Base-by-base conservation (phyloP, 2,113 vertebrate species). In the Oncorhynchus gorbuscha region DNA sequence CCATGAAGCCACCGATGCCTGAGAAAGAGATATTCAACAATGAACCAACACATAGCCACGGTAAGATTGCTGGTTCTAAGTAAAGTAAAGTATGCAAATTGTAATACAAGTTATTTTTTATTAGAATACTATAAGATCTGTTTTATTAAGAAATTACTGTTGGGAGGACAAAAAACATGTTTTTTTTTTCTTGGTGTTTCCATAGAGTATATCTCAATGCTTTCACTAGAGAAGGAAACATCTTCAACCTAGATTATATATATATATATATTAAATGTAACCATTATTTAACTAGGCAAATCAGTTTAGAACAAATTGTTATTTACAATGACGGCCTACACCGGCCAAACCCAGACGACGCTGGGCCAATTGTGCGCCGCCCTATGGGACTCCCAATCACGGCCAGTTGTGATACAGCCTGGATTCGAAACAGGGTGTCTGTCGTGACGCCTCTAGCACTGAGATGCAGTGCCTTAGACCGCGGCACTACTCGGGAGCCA, bases 1-100 rank as follows among this genome's bases (percentile, higher is more conserved):
- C 98, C 98, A 99, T 99, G 89, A 99, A 99, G 67, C 98, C 98
- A 80, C 98, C 98, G 70, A 99, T 99, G 71, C 98, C 98, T 97
- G 87, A 55, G 18, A 75, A 75, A 78, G 81, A 79, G 73, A 71
- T 22, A 62, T 26, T 61, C 7, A 71, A 71, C 30, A 65, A 20
- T 79, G 71, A 73, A 48, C 65, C 24, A 67, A 9, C 26, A 62
- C 59, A 62, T 7, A 58, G 55, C 16, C 18, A 18, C 0, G 51
- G 14, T 16, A 14, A 18, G 55, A 62, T 62, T 24, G 18, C n/a
- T 24, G 51, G 14, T 16, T 62, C n/a, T 6, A 24, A 62, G n/a
- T 24, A 13, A 62, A 22, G 18, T 24, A 62, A 24, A n/a, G 7
- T 62, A 3, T 55, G 3, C 12, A 55, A 55, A 9, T 61, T 22